Percentiles rank a stretch among this genome's conserved stretches.
These are phyloP conservation scores for Polyodon spathula DNA, from an alignment of 2,113 vertebrate genomes.

Conservation along the genomic window DNA sequence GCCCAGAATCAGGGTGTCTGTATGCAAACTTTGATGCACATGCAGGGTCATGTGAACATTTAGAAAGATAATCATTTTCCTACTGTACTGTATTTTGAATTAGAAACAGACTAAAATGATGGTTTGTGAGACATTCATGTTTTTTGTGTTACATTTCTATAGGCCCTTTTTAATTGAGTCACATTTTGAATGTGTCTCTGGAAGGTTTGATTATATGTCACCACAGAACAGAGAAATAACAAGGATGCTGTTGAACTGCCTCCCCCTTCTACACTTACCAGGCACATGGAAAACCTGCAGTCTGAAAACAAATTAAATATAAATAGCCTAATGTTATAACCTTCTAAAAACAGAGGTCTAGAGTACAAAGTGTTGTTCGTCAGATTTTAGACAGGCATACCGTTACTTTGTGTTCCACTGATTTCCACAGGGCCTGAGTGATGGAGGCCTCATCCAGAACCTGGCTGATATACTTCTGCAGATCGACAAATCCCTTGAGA, in stretches of 20 bases:
- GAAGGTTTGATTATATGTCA: background rate
- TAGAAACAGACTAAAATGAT: too few relatives aligned
- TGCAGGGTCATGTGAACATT: too few relatives aligned
- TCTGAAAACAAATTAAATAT: background rate
- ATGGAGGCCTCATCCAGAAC: slow-evolving; percentile 49
- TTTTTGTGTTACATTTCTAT: too few relatives aligned
- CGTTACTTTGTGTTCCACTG: slow-evolving; percentile 33
- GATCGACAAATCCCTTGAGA: slow-evolving; percentile 28
- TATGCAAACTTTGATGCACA: too few relatives aligned
- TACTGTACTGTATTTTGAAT: too few relatives aligned
- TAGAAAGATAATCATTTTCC: too few relatives aligned
- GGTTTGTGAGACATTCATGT: too few relatives aligned
- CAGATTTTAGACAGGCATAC: slow-evolving; percentile 31
- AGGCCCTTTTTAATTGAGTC: too few relatives aligned
- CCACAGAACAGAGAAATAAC: background rate
- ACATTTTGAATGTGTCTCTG: too few relatives aligned
- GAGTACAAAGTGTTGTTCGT: background rate
- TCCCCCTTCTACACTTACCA: background rate
- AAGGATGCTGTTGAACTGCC: background rate
- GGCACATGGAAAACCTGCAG: background rate
- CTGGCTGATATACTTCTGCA: slow-evolving; percentile 44
- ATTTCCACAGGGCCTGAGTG: slow-evolving; percentile 48
- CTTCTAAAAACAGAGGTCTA: background rate
- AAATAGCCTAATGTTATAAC: background rate
- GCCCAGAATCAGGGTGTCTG: too few relatives aligned